Base-by-base conservation (phyloP, 2,113 vertebrate species). In the Balaenoptera acutorostrata region DNA sequence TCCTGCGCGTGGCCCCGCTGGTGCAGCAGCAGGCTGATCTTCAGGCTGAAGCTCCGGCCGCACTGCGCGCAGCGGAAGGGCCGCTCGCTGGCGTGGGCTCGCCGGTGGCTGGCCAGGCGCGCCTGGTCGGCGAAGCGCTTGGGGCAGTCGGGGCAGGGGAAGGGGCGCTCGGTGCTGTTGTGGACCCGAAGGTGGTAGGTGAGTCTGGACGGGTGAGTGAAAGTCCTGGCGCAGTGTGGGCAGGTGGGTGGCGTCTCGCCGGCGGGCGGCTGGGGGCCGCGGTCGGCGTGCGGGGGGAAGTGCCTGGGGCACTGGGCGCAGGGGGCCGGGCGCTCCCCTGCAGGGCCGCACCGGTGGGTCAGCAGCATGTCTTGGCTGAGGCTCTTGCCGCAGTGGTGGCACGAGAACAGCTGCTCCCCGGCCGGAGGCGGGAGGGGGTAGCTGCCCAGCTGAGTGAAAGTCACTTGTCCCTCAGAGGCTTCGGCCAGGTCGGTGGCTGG, bases 101-200 rank as follows among this genome's bases (percentile, higher is more conserved):
- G 98, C 69, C 98, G 98, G 94, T 99, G 99, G 63, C 84, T 98
- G 98, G 98, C 98, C 87, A 99, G 99, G 61, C 99, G 98, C 2
- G 98, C 98, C 75, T 99, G 99, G 97, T 99, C 99, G 6, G 99
- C 98, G 21, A 99, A 99, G 87, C 99, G 98, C 74, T 98, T 98
- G 85, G 99, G 99, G 5, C 99, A 99, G 8, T 98, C 98, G 0
- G 97, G 96, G 39, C 98, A 98, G 33, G 83, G 90, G 59, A 97
- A 98, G 0, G 97, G 97, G 63, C 95, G 96, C 84, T 97, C 95
- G 0, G 96, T 57, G 69, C 96, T 97, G 21, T 87, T 96, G 41
- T 93, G 98, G 4, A 95, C 97, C 6, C 97, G 96, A 7, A 97
- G 95, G 77, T 98, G 97, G 87, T 96, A 97, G 49, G 97, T 97